These are phyloP conservation scores for Hucho hucho DNA, from an alignment of 2,113 vertebrate species.

Conservation along the genomic window DNA sequence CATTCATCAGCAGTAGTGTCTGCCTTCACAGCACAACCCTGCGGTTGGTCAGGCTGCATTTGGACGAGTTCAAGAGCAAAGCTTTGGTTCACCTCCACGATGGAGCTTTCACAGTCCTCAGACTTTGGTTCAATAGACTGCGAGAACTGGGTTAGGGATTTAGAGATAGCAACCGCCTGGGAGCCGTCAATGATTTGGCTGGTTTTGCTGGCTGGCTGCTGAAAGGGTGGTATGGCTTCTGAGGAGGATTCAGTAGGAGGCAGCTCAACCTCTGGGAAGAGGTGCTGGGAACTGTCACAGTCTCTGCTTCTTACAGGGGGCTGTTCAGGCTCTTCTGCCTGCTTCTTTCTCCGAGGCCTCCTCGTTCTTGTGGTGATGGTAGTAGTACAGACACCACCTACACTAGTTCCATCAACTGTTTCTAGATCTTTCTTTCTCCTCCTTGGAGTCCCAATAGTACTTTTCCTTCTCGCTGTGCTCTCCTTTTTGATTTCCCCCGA, in stretches of 20 bases:
- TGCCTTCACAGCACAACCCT: conserved; percentile 51
- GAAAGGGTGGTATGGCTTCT: conserved; percentile 72
- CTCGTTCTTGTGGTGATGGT: conserved; percentile 36
- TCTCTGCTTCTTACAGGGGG: conserved; percentile 51
- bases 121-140: conserved; percentile 55
- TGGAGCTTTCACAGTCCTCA: conserved; percentile 63
- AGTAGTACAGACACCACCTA: conserved; percentile 4
- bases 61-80: neutral
- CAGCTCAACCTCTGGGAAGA: conserved; percentile 66
- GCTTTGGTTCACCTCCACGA: conserved; percentile 58
- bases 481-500: conserved; percentile 67
- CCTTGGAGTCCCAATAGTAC: conserved; percentile 51
- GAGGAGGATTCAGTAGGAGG: conserved; percentile 59
- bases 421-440: conserved; percentile 76
- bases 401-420: conserved; percentile 44
- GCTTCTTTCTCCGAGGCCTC: conserved; percentile 60
- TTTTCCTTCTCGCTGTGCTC: conserved; percentile 71
- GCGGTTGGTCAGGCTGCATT: conserved; percentile 27
- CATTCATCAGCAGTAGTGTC: conserved; percentile 41
- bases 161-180: conserved; percentile 19
- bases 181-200: conserved; percentile 37
- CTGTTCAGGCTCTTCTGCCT: conserved; percentile 46
- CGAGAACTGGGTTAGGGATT: conserved; percentile 18
- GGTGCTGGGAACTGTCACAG: conserved; percentile 60
- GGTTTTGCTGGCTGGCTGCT: conserved; percentile 48